Evolutionary conservation across 2,888 invertebrate species (phyloP).

Genomic region (Thymelicus lineola): DNA sequence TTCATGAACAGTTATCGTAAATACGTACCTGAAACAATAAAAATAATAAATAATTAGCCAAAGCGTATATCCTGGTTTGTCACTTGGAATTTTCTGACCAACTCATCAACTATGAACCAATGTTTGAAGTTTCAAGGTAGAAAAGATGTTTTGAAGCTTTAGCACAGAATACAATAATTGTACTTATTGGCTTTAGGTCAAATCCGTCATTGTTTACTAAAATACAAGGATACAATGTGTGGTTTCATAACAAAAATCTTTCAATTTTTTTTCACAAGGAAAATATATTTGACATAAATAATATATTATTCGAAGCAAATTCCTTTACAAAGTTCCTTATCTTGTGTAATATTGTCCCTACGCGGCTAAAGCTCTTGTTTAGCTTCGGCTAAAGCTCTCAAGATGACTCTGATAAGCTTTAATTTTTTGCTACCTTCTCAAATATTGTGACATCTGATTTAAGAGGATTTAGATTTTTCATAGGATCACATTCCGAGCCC

Average conservation of each 20-base stretch:
- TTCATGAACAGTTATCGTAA: not conserved
- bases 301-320: no score
- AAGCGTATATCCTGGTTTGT: not conserved
- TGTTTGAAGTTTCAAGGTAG: no score
- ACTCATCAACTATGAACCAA: no score
- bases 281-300: no score
- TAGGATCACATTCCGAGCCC: not conserved
- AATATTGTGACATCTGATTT: slow-evolving; percentile 10
- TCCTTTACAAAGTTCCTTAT: slow-evolving; percentile 50
- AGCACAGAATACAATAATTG: no score
- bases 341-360: slow-evolving; percentile 58
- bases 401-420: slow-evolving; percentile 52
- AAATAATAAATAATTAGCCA: slow-evolving; percentile 1
- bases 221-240: no score
- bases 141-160: no score
- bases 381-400: slow-evolving; percentile 43
- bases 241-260: no score
- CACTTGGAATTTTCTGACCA: no score
- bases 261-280: no score
- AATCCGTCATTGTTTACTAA: no score
- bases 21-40: slow-evolving; percentile 47
- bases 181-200: no score
- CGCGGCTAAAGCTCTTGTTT: slow-evolving; percentile 45
- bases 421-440: slow-evolving; percentile 57
- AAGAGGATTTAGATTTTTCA: not conserved